phyloP scores from a whole-genome alignment of 2,797 vertebrate species.

The Poeciliopsis gracilis region DNA sequence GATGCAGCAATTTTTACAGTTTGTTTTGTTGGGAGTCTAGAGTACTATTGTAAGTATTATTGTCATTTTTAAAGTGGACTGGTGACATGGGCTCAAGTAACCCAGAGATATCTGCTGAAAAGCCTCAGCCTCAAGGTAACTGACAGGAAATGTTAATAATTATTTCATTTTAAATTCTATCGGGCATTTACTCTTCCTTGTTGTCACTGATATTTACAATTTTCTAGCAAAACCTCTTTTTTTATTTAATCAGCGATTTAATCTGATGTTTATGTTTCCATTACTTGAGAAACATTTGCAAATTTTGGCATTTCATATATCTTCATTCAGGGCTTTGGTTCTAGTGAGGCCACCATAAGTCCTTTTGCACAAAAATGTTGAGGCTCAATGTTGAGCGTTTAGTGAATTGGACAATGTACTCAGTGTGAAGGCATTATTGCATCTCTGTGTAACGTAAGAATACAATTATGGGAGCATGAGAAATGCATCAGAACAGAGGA shows the following conservation, averaged over 20 bases:
- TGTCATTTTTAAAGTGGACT: conserved; percentile 4
- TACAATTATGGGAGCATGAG: conserved; percentile 11
- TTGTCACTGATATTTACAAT: background rate
- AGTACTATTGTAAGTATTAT: conserved; percentile 10
- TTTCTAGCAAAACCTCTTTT: background rate
- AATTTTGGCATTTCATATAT: background rate
- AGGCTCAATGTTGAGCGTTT: background rate
- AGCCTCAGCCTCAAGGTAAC: background rate
- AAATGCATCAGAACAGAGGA: conserved; percentile 4
- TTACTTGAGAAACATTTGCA: background rate
- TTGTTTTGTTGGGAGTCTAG: background rate
- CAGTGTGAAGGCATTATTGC: background rate
- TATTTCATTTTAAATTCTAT: no score
- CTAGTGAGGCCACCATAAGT: background rate
- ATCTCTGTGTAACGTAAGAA: background rate
- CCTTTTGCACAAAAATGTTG: background rate
- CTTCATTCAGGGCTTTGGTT: background rate
- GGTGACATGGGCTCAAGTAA: background rate
- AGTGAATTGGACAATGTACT: background rate
- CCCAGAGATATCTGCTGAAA: background rate
- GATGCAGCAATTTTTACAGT: background rate
- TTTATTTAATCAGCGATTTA: background rate
- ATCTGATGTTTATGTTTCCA: background rate
- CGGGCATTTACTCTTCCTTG: background rate
- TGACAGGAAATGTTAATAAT: background rate